Evolutionary conservation across 2,797 vertebrate genomes (phyloP).

Genomic region (Glyptemys insculpta): DNA sequence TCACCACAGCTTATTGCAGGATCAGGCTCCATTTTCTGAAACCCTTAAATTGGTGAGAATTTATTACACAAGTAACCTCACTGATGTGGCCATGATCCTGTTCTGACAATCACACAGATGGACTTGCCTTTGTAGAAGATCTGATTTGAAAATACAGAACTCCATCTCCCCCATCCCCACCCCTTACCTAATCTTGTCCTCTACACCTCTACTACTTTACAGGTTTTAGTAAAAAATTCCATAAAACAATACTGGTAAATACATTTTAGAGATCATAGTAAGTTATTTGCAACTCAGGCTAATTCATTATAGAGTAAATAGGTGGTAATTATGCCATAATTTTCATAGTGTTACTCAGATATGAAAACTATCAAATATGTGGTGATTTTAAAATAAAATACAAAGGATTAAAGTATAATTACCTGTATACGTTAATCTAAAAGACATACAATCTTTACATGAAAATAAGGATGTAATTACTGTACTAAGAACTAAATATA

Average conservation of each 20-base stretch:
- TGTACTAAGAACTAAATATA: not conserved
- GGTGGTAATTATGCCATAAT: not conserved
- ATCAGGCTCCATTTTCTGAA: not conserved
- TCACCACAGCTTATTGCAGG: not conserved
- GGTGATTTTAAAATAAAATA: not conserved
- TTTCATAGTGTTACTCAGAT: not conserved
- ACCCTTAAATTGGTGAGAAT: not conserved
- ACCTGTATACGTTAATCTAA: not conserved
- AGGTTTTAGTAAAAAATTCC: not conserved
- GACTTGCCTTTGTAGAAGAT: not conserved
- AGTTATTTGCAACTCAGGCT: not conserved
- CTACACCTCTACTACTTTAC: not conserved
- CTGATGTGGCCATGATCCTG: not conserved
- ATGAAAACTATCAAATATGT: not conserved
- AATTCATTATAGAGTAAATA: not conserved
- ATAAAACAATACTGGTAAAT: not conserved
- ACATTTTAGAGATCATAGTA: not conserved
- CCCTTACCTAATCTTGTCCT: not conserved
- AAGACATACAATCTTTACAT: not conserved
- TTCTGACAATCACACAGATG: not conserved
- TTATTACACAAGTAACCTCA: not conserved
- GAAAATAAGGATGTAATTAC: not conserved
- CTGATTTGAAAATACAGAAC: not conserved
- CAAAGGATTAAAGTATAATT: not conserved
- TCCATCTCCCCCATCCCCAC: not conserved